Evolutionary conservation across 2,888 invertebrate species (phyloP).

Genomic region (Eupeodes luniger): DNA sequence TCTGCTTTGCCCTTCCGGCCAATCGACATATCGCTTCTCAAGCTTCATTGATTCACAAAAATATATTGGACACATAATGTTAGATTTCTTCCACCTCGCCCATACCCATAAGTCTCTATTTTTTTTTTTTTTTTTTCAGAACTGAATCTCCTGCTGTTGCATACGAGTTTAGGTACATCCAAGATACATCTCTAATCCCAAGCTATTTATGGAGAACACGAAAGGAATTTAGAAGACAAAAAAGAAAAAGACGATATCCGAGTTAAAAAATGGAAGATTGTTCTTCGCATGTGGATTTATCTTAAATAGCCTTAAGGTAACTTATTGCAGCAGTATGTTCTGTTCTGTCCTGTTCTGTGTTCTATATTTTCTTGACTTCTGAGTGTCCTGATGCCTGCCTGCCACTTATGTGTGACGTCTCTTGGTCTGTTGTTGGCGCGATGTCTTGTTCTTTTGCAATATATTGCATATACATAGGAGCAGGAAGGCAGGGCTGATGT

Average conservation of each 20-base stretch:
- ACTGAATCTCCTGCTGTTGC: conserved; percentile 62
- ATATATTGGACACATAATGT: conserved; percentile 75
- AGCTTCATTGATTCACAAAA: conserved; percentile 76
- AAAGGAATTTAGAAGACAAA: conserved; percentile 21
- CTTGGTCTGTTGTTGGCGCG: conserved; percentile 52
- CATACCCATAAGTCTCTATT: conserved; percentile 20
- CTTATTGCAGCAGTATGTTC: conserved; percentile 75
- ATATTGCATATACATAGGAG: conserved; percentile 52
- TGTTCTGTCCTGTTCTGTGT: conserved; percentile 52
- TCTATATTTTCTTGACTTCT: conserved; percentile 53
- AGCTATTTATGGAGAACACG: conserved; percentile 73
- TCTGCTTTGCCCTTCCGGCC: conserved; percentile 67
- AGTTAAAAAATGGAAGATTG: conserved; percentile 51
- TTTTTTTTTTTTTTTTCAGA: background rate
- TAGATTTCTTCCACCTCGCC: conserved; percentile 35
- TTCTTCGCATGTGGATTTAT: conserved; percentile 74
- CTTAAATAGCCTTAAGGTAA: conserved; percentile 76
- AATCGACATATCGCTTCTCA: conserved; percentile 74
- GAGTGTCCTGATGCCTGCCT: conserved; percentile 44
- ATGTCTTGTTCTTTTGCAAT: conserved; percentile 63
- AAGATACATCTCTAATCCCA: conserved; percentile 71
- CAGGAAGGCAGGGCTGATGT: background rate
- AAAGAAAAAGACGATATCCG: conserved; percentile 25
- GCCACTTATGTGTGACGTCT: conserved; percentile 72
- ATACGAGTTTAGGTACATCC: conserved; percentile 58